Evolutionary conservation across 92 coral and sea anemone genomes (phyloP), one percentile per base, ranked within the genome.

Genomic region (Actinostola sp.): DNA sequence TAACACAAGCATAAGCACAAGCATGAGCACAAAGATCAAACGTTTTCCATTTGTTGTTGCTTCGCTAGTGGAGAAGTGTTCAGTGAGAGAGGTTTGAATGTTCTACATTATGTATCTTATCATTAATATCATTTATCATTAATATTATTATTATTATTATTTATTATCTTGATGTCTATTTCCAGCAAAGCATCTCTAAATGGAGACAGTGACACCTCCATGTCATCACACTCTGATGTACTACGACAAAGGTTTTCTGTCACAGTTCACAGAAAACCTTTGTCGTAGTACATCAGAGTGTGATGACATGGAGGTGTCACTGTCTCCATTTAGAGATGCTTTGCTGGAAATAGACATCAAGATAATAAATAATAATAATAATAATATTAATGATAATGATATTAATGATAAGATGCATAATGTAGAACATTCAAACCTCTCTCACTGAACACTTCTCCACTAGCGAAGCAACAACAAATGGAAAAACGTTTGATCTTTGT

Each of bases 191-290:
- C 85, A 6, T 1, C 42, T 31, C 62, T 63, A 30, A 71, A 65
- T 58, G 74, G 83, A 0, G 78, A 58, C 9, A 81, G 70, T n/a
- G 89, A 88, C 36, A 73, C 95, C 10, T 84, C 89, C 12, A 71
- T 84, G 58, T 91, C 98, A 6, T 79, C 88, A 42, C 42, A 63
- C 34, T 91, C 63, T 59, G 97, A 91, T 64, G 56, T 69, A 23
- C 83, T 85, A 45, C 88, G 76, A 33, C 98, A 91, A 89, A 88
- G 74, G 67, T 94, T 82, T 50, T 91, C 98, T 14, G 92, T 94
- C 28, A 73, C 94, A 26, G 91, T 83, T 19, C 98, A 94, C 92
- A 14, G 98, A 91, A 50, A 82, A 94, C 67, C 74, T 88, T 89
- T 91, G 98, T 33, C 76, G 88, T 45, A 85, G 83, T 23, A 69